Evolutionary conservation across 1,140 invertebrate species (phyloP), one percentile per base, ranked within the genome.

Genomic region (Brachionus rubens): DNA sequence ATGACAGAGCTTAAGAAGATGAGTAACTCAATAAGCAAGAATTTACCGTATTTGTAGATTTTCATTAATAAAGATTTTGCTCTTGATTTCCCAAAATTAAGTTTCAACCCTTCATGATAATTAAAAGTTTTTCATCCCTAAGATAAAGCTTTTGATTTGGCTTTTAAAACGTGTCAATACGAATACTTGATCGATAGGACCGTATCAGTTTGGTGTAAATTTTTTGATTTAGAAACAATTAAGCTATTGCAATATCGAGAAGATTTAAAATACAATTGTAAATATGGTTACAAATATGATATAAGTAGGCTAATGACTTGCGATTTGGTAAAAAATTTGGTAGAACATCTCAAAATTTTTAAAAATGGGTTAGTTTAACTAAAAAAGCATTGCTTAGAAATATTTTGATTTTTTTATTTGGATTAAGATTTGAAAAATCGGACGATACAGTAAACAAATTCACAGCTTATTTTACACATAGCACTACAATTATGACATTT

Each of bases 321-420:
- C 33, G 68, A 72, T 54, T 54, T 72, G 14, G 47, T 72, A 6
- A 72, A 72, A 54, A 36, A 72, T 72, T 72, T 72, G 26, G 9
- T 72, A n/a, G 28, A 33, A 7, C 48, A 26, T 14, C 21, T 72
- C 7, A 48, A 72, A 40, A 48, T 24, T 40, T 50, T 30, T 30
- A 16, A 36, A 26, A 21, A 43, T 14, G 19, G 59, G 59, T 65
- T 26, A 7, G n/a, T 46, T 46, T 46, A 7, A 46, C 14, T n/a
- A n/a, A n/a, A n/a, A n/a, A n/a, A n/a, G n/a, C n/a, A n/a, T n/a
- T n/a, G n/a, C n/a, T n/a, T n/a, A n/a, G n/a, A n/a, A n/a, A n/a
- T n/a, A n/a, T n/a, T n/a, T n/a, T n/a, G n/a, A n/a, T n/a, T n/a
- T n/a, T n/a, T n/a, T n/a, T n/a, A n/a, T n/a, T n/a, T n/a, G n/a